Conservation (phyloP, 2,797 vertebrate genomes). For the Bufotes viridis region DNA sequence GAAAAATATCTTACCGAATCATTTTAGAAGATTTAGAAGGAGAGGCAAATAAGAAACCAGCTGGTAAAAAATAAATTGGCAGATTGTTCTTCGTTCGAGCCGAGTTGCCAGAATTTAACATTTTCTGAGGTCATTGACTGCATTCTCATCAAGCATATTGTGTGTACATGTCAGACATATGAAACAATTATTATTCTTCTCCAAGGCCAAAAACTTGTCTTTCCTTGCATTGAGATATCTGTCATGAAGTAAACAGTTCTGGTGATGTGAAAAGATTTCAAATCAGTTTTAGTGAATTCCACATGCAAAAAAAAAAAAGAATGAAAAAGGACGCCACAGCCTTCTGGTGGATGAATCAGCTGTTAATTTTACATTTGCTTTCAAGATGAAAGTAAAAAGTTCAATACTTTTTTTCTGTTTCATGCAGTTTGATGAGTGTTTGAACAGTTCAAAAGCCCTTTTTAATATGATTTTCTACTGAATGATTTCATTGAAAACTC, state of each 20-base stretch:
- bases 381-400: slow-evolving; percentile 55
- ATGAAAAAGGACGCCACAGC: not conserved
- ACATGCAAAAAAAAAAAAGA: slow-evolving; percentile 40
- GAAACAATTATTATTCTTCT: slow-evolving; percentile 59
- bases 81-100: slow-evolving; percentile 67
- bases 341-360: slow-evolving; percentile 57
- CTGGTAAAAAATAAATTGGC: slow-evolving; percentile 73
- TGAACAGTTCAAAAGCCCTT: slow-evolving; percentile 40
- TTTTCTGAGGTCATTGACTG: slow-evolving; percentile 59
- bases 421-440: slow-evolving; percentile 43
- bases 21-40: slow-evolving; percentile 68
- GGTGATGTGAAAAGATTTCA: slow-evolving; percentile 41
- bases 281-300: slow-evolving; percentile 44
- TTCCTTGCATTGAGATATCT: slow-evolving; percentile 54
- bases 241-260: slow-evolving; percentile 57
- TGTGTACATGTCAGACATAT: slow-evolving; percentile 60
- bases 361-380: slow-evolving; percentile 59
- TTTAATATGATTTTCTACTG: slow-evolving; percentile 30
- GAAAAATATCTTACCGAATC: slow-evolving; percentile 66
- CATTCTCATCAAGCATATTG: slow-evolving; percentile 62
- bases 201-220: slow-evolving; percentile 56
- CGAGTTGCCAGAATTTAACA: slow-evolving; percentile 64
- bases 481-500: slow-evolving; percentile 25
- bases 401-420: slow-evolving; percentile 41
- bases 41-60: slow-evolving; percentile 71